Percentiles rank a stretch among this genome's conserved stretches.
phyloP scores from a whole-genome alignment of 2,797 vertebrate genomes.

The Podargus strigoides region DNA sequence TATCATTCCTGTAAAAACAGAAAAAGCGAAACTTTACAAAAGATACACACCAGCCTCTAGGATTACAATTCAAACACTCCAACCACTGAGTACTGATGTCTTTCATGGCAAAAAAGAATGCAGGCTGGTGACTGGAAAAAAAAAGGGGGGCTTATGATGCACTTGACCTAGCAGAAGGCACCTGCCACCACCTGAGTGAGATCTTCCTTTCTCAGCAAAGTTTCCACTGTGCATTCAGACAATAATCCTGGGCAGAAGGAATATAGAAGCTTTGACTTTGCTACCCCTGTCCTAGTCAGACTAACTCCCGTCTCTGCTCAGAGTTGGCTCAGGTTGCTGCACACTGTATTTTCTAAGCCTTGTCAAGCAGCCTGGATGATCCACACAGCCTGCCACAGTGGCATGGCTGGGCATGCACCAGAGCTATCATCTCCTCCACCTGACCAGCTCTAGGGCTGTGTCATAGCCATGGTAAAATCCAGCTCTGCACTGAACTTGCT shows the following conservation, averaged over 20 bases:
- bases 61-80: not conserved
- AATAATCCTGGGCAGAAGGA: not conserved
- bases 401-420: not conserved
- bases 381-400: accelerated
- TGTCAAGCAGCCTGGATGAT: not conserved
- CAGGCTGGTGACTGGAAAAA: not conserved
- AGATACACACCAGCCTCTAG: not conserved
- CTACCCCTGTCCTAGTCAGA: not conserved
- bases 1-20: slow-evolving; percentile 80
- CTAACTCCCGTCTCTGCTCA: not conserved
- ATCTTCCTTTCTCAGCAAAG: not conserved
- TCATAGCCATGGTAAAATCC: not conserved
- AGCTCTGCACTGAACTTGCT: not conserved
- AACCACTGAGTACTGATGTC: not conserved
- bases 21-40: not conserved
- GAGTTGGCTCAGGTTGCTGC: not conserved
- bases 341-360: not conserved
- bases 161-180: not conserved
- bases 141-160: not conserved
- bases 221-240: not conserved
- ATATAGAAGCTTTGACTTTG: not conserved
- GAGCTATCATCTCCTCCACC: not conserved
- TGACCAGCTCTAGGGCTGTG: not conserved
- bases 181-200: not conserved
- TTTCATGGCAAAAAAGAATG: not conserved